Evolutionary conservation across 1,140 invertebrate species (phyloP), one percentile per base, ranked within the genome.

Genomic region (Eciton burchellii): DNA sequence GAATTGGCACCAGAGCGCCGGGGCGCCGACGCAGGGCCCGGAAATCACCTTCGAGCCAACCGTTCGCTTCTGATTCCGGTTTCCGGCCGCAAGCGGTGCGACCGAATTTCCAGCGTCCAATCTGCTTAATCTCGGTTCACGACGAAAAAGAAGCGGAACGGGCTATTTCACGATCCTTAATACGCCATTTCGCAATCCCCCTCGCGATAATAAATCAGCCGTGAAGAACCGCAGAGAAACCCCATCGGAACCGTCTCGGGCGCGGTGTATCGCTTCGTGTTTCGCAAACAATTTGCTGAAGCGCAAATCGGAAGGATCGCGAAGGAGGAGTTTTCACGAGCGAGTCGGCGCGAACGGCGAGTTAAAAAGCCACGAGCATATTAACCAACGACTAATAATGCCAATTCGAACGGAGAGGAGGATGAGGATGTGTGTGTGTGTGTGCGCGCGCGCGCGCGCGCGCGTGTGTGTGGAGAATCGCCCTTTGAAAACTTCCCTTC

Each of bases 1-100:
- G 52, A 68, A 76, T 83, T 84, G 83, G 35, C 82, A 62, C 21
- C 56, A 45, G 54, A 57, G 59, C 41, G 24, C 49, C 47, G 49
- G 49, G 82, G 63, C 54, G 74, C 45, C 9, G 57, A 49, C 45
- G 35, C 54, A n/a, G 35, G 56, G 14, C 3, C 60, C 56, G 81
- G 71, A 76, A 84, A 70, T 83, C 81, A 83, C 71, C 57, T 76
- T 70, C 57, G 45, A 63, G 81, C 72, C 45, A 83, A 77, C 62
- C 21, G 77, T n/a, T 59, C 66, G 57, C 12, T 68, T 26, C 82
- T 81, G 82, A 81, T 84, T 81, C 82, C 66, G 59, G 59, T 81
- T 84, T 81, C 82, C 59, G 24, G 65, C 65, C 56, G 54, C 72
- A 65, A 41, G 72, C 43, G 47, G 72, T 26, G 35, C 43, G 65